Percentiles rank a stretch among this genome's conserved stretches.
Conservation (phyloP, 2,888 invertebrate genomes). For the Lypha dubia region DNA sequence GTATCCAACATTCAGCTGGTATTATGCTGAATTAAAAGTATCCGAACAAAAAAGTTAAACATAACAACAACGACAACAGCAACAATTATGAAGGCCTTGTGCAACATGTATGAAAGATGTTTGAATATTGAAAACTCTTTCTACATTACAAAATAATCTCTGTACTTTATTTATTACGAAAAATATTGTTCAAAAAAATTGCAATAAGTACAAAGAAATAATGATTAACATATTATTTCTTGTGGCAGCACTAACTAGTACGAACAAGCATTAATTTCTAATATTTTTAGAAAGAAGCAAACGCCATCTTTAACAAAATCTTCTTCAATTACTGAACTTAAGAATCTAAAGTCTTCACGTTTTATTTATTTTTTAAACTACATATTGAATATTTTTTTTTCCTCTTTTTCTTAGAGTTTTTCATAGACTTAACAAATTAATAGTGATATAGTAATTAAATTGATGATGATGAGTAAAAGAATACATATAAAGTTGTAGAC, state of each 20-base stretch:
- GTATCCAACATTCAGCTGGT: conserved; percentile 91
- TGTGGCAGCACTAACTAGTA: background rate
- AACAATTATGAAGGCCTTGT: background rate
- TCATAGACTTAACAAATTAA: conserved; percentile 58
- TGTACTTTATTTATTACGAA: conserved; percentile 13
- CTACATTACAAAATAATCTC: conserved; percentile 26
- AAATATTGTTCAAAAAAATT: conserved; percentile 6
- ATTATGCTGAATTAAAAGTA: conserved; percentile 89
- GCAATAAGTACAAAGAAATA: conserved; percentile 39
- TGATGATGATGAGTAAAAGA: conserved; percentile 24
- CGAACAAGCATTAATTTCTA: conserved; percentile 21
- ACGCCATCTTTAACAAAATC: conserved; percentile 4
- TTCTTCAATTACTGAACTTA: conserved; percentile 26
- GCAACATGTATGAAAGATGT: conserved; percentile 21
- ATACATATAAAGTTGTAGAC: conserved; percentile 30
- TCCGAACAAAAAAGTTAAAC: conserved; percentile 80
- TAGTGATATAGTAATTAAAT: conserved; percentile 66
- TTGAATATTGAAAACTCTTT: conserved; percentile 33
- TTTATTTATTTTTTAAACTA: conserved; percentile 13
- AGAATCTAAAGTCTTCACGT: conserved; percentile 48
- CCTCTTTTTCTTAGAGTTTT: conserved; percentile 36
- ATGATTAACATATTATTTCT: conserved; percentile 28
- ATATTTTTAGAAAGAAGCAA: conserved; percentile 7
- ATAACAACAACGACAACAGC: conserved; percentile 4
- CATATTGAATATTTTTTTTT: conserved; percentile 17